A percentile compares a stretch with the other conserved stretches of the same genome.
Evolutionary conservation across 2,113 vertebrate genomes (phyloP).

Genomic region (Mohoua ochrocephala): DNA sequence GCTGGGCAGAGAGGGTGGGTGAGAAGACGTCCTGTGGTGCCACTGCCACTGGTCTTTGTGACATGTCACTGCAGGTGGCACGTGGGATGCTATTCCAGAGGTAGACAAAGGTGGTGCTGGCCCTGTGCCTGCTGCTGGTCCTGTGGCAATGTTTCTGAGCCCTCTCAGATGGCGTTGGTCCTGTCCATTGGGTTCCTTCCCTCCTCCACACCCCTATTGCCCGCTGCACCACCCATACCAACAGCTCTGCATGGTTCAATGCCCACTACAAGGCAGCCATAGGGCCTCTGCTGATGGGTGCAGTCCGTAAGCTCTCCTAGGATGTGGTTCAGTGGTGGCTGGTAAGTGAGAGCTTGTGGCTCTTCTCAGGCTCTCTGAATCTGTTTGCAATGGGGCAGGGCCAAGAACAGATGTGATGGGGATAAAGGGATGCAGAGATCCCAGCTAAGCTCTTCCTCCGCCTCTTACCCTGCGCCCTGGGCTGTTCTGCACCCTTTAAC

Average conservation of each 20-base stretch:
- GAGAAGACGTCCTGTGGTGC: neutral
- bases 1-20: neutral
- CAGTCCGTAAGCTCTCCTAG: constrained; percentile 33
- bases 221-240: constrained; percentile 16
- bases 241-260: constrained; percentile 68
- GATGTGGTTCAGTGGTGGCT: constrained; percentile 76
- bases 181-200: neutral
- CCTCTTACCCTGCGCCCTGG: neutral
- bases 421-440: neutral
- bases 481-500: neutral
- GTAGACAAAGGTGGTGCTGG: neutral
- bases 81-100: neutral
- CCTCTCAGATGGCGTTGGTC: neutral
- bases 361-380: neutral
- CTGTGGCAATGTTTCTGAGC: constrained; percentile 11
- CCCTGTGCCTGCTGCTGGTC: neutral
- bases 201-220: neutral
- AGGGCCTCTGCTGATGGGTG: constrained; percentile 49
- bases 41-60: neutral
- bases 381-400: neutral
- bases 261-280: constrained; percentile 51
- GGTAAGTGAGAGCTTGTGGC: constrained; percentile 57
- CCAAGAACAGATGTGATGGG: neutral
- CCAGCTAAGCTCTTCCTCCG: neutral
- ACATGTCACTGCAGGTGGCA: neutral